These are phyloP conservation scores for Psittacula derbiana DNA, from an alignment of 2,797 vertebrate species.

Conservation along the genomic window DNA sequence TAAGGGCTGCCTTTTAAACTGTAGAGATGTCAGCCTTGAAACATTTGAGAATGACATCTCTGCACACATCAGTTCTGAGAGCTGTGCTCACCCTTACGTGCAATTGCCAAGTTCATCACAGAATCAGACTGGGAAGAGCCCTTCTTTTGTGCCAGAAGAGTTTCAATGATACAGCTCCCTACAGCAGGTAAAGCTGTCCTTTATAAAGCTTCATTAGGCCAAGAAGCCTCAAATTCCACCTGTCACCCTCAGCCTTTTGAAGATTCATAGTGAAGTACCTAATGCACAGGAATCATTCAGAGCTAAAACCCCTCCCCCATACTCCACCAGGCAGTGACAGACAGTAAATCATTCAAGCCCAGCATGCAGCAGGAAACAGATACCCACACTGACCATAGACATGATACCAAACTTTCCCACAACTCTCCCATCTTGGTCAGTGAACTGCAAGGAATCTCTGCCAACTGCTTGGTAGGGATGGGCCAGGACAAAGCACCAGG, in stretches of 20 bases:
- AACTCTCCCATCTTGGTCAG: background rate
- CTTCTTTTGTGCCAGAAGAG: background rate
- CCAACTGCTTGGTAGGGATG: background rate
- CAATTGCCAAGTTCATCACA: background rate
- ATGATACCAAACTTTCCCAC: background rate
- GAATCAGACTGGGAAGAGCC: background rate
- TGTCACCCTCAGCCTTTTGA: background rate
- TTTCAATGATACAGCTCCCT: background rate
- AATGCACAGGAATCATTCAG: background rate
- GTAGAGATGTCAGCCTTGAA: background rate
- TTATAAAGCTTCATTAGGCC: background rate
- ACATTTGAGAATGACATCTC: background rate
- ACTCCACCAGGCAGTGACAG: background rate
- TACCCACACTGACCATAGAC: background rate
- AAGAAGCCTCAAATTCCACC: background rate
- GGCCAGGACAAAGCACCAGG: background rate
- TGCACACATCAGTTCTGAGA: background rate
- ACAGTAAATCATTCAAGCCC: background rate
- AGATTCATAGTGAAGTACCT: background rate
- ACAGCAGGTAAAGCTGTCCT: background rate
- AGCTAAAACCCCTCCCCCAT: background rate
- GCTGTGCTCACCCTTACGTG: background rate
- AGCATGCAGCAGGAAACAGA: background rate
- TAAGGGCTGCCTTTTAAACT: background rate
- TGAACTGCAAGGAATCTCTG: background rate